Base-by-base conservation (phyloP, 2,888 invertebrate genomes). In the Phania funesta region DNA sequence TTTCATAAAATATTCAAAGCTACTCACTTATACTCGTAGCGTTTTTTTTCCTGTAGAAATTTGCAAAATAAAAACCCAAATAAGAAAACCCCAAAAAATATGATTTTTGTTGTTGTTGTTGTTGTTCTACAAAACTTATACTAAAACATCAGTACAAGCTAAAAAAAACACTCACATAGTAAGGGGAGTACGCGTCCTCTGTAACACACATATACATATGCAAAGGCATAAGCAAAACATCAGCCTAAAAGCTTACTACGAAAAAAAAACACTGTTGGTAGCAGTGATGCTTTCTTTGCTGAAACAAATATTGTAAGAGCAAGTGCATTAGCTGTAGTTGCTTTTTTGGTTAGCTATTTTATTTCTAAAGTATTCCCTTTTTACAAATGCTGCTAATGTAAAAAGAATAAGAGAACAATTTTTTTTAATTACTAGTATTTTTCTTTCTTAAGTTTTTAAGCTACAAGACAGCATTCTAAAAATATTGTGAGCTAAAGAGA, bases 1-100 rank as follows among this genome's bases (percentile, higher is more conserved):
- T 85, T 85, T 84, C 86, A 86, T 86, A 80, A 86, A 86, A 85
- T 86, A 86, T 86, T 85, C 85, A 85, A 75, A 84, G 85, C 84
- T 85, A 85, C 86, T 86, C 81, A 81, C 77, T 77, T 81, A 68
- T 77, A 73, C 54, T 62, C 48, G 65, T 56, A 68, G 64, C 62
- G 56, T 77, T 68, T 52, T 68, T 29, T 48, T 50, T 75, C 26
- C 29, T n/a, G 48, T 16, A 7, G 29, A 16, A 22, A 52, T 52
- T 62, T 41, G 50, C 50, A 29, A 62, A 44, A 60, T 20, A 26
- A 60, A 52, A 50, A 20, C 7, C 9, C 46, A 44, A 46, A 20
- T 11, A 54, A 58, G 32, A 50, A 52, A 18, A 7, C 41, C 24
- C 22, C 65, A 65, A 65, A 65, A 46, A 64, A 48, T 41, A 70